Evolutionary conservation across 1,140 invertebrate genomes (phyloP), one percentile per base, ranked within the genome.

Genomic region (Meloidogyne exigua): DNA sequence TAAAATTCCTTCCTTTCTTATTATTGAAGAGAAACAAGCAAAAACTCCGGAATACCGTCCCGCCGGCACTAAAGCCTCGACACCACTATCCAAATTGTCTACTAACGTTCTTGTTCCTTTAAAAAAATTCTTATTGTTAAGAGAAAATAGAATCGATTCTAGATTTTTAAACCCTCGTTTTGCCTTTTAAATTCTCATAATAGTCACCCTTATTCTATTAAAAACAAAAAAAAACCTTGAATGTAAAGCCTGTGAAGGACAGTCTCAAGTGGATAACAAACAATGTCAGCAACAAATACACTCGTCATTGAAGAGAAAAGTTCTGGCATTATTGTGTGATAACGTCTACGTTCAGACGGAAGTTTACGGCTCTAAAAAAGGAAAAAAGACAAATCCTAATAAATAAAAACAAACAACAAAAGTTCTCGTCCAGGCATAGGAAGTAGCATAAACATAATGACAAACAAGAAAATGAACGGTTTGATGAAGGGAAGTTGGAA

Each of bases 221-320:
- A n/a, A 18, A 26, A 4, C 5, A 28, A 15, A 10, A 2, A 10
- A 39, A n/a, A 21, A 67, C 79, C 79, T 68, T 82, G 81, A 11
- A 82, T 82, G 64, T 82, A 82, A 49, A 82, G 69, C n/a, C 81
- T 65, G 49, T 82, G 81, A 23, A 82, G 42, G 9, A 82, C 81
- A 63, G 81, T 82, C 64, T 82, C 81, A 15, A 82, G n/a, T 18
- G 81, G 81, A 75, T 83, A 82, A 57, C 72, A 82, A 72, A 73
- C 68, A 18, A 83, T 23, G 76, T 82, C 81, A 12, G 76, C 74
- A 21, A 83, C 21, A 26, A 77, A 57, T n/a, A 44, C 44, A 1
- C 78, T 77, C 0, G 74, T 76, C 71, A 82, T 82, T 23, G 76
- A 63, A 32, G 81, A 76, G 73, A 82, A 80, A 36, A 82, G 23